Evolutionary conservation across 2,113 vertebrate species (phyloP).

Genomic region (Aegypius monachus): DNA sequence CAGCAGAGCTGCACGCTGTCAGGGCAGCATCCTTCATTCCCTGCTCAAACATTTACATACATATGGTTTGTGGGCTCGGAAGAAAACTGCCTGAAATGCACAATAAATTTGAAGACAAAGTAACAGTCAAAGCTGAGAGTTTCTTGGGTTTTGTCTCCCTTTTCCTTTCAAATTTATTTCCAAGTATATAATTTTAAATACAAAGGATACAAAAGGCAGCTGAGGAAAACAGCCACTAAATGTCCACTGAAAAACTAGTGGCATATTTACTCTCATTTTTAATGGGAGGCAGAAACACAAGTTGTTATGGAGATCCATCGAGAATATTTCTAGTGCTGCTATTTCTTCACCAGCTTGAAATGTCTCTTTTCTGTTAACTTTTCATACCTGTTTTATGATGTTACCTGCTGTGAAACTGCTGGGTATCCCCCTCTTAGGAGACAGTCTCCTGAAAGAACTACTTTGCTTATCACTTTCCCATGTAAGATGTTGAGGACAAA

Average conservation of each 20-base stretch:
- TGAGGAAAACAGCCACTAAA: not conserved
- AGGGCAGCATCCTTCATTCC: not conserved
- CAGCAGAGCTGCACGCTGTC: not conserved
- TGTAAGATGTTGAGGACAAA: not conserved
- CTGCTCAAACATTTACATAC: not conserved
- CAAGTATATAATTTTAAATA: not conserved
- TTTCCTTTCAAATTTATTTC: not conserved
- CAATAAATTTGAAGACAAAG: not conserved
- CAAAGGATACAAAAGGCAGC: not conserved
- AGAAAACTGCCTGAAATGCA: not conserved
- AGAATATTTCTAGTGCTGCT: not conserved
- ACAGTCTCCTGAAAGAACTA: not conserved
- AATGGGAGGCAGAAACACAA: not conserved
- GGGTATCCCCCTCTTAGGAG: not conserved
- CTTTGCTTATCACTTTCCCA: not conserved
- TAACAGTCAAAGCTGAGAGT: not conserved
- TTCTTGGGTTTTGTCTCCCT: not conserved
- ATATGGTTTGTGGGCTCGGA: rapidly evolving
- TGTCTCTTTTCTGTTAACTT: not conserved
- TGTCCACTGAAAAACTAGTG: not conserved
- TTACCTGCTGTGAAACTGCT: not conserved
- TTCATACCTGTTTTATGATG: not conserved
- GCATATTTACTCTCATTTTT: not conserved
- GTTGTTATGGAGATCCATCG: not conserved
- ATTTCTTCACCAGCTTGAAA: not conserved